Evolutionary conservation across 2,113 vertebrate genomes (phyloP), one percentile per base, ranked within the genome.

Genomic region (Cynoglossus semilaevis): DNA sequence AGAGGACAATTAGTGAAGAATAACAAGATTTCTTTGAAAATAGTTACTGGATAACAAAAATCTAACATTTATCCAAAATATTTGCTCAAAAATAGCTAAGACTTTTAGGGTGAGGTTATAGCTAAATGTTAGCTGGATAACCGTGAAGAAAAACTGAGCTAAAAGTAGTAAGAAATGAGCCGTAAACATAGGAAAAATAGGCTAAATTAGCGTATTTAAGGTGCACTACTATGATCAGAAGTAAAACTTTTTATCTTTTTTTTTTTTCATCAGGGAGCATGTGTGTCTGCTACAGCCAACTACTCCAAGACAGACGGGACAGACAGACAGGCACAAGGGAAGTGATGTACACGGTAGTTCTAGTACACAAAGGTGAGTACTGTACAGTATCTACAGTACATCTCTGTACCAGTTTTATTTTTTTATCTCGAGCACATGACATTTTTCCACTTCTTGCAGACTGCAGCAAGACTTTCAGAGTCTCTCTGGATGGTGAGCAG

Each of bases 291-390:
- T 94, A 87, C 74, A 93, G 90, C 75, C 89, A 88, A 0, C 80
- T 87, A 19, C 64, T 80, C 22, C 63, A 63, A 53, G 81, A 69
- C 66, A 69, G 74, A 58, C 80, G 88, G 43, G 22, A 29, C 22
- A 29, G 22, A 29, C 22, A 6, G 22, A 29, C 22, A 29, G 22
- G 6, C 22, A 29, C 22, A 29, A 29, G 22, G 22, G 91, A 94
- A 69, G 53, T 93, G 52, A 84, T 69, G 0, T 99, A 98, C 84
- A 91, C 91, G 0, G 69, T 96, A 8, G 87, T 92, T 60, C 92
- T 94, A 67, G 84, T 97, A 55, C 95, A 98, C 87, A 94, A 92
- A 94, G 95, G 95, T 91, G 59, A n/a, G 71, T 66, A 1, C 22
- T 16, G 69, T 68, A 1, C 22, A 13, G 6, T 13, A n/a, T 59